phyloP scores from a whole-genome alignment of 2,797 vertebrate genomes.

The Delichon dasypus region DNA sequence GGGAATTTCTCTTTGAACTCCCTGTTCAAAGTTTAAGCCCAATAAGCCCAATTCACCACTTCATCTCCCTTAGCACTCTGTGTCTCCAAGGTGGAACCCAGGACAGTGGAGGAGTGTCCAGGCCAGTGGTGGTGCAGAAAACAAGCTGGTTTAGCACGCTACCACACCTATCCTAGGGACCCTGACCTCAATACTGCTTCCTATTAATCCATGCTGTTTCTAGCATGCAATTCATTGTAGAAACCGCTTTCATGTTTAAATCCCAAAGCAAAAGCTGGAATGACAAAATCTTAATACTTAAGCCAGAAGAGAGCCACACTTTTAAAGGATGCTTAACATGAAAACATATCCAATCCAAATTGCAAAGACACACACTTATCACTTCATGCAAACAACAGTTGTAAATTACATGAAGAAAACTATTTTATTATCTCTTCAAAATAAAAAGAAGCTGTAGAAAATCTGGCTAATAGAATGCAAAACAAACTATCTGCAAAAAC shows the following conservation, averaged over 20 bases:
- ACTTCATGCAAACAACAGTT: neutral
- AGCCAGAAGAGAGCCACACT: neutral
- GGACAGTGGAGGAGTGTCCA: fast-evolving
- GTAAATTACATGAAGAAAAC: neutral
- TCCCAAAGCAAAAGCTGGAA: neutral
- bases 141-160: neutral
- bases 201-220: neutral
- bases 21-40: neutral
- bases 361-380: neutral
- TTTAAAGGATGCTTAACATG: neutral
- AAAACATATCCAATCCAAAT: neutral
- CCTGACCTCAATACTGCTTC: neutral
- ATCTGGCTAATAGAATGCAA: neutral
- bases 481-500: neutral
- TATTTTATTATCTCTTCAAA: neutral
- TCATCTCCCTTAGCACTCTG: neutral
- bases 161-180: neutral
- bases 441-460: neutral
- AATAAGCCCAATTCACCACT: neutral
- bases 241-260: neutral
- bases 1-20: neutral
- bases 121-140: neutral
- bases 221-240: neutral
- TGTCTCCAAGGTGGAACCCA: neutral
- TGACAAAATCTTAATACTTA: neutral